phyloP scores from a whole-genome alignment of 2,113 vertebrate genomes.

The Calidris pugnax region DNA sequence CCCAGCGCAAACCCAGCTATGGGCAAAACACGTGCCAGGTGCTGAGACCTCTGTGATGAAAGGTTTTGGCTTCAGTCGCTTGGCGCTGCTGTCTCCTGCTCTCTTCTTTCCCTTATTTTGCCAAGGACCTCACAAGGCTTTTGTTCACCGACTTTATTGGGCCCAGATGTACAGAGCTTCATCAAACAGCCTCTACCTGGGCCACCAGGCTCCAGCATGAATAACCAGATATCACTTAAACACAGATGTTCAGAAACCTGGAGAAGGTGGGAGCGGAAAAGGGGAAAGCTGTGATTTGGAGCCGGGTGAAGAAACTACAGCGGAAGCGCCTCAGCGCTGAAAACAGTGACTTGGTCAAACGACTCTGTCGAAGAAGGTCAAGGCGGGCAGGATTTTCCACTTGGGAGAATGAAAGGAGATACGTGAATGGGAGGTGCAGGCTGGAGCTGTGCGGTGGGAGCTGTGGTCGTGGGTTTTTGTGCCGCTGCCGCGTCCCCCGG shows the following conservation, averaged over 20 bases:
- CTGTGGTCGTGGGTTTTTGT: neutral
- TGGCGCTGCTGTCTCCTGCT: neutral
- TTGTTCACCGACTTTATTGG: neutral
- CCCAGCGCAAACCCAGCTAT: neutral
- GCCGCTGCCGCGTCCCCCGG: neutral
- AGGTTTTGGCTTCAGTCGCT: neutral
- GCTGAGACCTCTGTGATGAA: neutral
- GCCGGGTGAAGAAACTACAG: accelerated
- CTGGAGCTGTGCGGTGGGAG: neutral
- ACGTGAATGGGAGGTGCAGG: neutral
- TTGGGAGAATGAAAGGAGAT: neutral
- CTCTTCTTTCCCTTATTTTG: neutral
- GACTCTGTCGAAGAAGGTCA: neutral
- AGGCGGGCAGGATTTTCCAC: neutral
- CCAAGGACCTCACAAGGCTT: conserved; percentile 30
- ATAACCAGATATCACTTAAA: neutral
- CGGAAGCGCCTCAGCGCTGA: accelerated
- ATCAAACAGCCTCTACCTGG: neutral
- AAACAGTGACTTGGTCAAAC: neutral
- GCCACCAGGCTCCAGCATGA: neutral
- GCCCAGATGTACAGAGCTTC: neutral
- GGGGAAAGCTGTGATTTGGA: neutral
- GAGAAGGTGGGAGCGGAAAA: neutral
- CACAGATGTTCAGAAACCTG: neutral
- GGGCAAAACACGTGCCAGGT: neutral